Percentiles rank a stretch among this genome's conserved stretches.
phyloP scores from a whole-genome alignment of 1,140 invertebrate genomes.

The Saccostrea echinata region DNA sequence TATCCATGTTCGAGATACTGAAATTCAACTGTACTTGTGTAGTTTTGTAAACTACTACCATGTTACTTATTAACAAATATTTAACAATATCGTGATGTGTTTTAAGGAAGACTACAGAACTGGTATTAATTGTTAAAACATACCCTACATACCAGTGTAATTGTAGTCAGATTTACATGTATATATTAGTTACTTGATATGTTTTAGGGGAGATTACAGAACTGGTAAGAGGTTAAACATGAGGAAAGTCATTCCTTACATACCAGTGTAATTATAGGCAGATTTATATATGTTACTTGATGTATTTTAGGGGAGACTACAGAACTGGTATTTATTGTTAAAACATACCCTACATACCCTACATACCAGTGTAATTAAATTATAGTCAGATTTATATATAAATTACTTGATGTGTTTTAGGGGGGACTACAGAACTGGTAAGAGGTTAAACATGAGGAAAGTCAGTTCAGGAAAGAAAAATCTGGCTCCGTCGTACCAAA shows the following conservation, averaged over 20 bases:
- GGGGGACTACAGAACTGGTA: slow-evolving; percentile 96
- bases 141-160: no score
- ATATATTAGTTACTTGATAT: slow-evolving; percentile 40
- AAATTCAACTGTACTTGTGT: no score
- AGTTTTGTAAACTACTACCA: no score
- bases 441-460: slow-evolving; percentile 99
- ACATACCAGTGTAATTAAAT: no score
- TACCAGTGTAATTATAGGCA: background rate
- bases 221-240: no score
- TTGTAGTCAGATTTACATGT: background rate
- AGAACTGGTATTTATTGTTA: slow-evolving; percentile 97
- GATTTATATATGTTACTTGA: slow-evolving; percentile 1
- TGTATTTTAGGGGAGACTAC: slow-evolving; percentile 90
- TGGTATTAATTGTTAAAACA: no score
- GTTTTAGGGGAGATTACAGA: slow-evolving; percentile 86
- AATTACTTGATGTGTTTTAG: slow-evolving; percentile 78
- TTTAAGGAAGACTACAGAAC: no score
- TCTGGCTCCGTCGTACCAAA: slow-evolving; percentile 97
- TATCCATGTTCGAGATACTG: no score
- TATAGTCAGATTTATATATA: no score
- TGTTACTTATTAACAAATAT: no score
- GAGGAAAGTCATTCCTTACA: slow-evolving; percentile 94
- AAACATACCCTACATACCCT: no score
- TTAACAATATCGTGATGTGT: no score
- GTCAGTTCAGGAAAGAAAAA: slow-evolving; percentile 99